Percentiles rank a stretch among this genome's conserved stretches.
These are phyloP conservation scores for Tetragonula carbonaria DNA, from an alignment of 2,888 invertebrate species.

Conservation along the genomic window DNA sequence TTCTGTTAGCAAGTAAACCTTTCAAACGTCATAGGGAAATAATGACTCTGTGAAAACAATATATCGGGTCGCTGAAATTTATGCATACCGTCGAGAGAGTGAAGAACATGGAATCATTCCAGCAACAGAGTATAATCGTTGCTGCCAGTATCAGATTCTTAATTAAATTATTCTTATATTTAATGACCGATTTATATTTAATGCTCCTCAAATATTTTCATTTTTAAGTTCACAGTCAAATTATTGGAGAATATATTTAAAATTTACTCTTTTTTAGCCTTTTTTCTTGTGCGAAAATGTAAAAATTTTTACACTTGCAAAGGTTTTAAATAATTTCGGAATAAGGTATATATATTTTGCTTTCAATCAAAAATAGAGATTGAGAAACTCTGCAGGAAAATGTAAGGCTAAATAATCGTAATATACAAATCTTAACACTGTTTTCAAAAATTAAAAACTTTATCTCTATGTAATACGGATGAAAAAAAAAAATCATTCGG, in stretches of 20 bases:
- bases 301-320: too few relatives aligned
- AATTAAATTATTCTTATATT: not conserved
- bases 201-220: not conserved
- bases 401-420: too few relatives aligned
- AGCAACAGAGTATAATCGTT: conserved; percentile 11
- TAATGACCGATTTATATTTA: not conserved
- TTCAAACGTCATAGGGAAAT: not conserved
- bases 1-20: conserved; percentile 1
- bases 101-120: conserved; percentile 24
- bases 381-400: too few relatives aligned
- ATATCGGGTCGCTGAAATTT: conserved; percentile 12
- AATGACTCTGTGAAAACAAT: conserved; percentile 2
- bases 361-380: too few relatives aligned
- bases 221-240: not conserved
- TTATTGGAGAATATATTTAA: not conserved
- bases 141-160: not conserved
- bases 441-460: too few relatives aligned
- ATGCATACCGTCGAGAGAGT: not conserved
- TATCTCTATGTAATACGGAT: too few relatives aligned
- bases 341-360: too few relatives aligned
- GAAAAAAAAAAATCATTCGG: too few relatives aligned
- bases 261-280: not conserved
- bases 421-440: too few relatives aligned
- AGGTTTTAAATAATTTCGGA: too few relatives aligned
- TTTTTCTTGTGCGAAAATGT: not conserved